Base-by-base conservation (phyloP, 2,888 invertebrate genomes). In the Endomychus coccineus region DNA sequence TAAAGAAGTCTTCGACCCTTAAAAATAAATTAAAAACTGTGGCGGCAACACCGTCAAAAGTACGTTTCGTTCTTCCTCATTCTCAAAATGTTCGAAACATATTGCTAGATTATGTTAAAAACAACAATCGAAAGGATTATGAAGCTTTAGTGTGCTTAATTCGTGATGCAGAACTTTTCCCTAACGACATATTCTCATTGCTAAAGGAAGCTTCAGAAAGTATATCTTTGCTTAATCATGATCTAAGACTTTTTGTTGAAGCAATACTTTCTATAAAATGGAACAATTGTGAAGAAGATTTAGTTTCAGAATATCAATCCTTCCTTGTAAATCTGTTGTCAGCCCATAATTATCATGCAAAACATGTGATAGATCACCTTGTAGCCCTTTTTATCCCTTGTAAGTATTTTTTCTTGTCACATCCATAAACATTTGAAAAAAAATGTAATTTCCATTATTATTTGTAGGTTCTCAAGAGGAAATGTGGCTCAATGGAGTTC, bases 291-390 rank as follows among this genome's bases (percentile, higher is more conserved):
- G 63, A 64, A 16, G 38, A 62, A 12, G 64, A 67, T 27, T 66
- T 74, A n/a, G 66, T 75, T 1, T 53, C 64, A 17, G 71, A 71
- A 17, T 84, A 77, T 56, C 73, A 76, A 53, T 70, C 73, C 27
- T 79, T 84, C 53, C 58, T 82, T 17, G 64, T 78, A 19, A 79
- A 81, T 61, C 65, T 84, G 30, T 67, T 83, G 35, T 75, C 80
- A 27, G 78, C 80, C 2, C 81, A 83, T 48, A 76, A 74, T 45
- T 72, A 74, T 55, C 78, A 82, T 58, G 70, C 77, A 3, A 72
- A 72, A 45, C 68, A 71, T 48, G 75, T 77, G 6, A 67, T 83
- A 25, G 67, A 71, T 29, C 75, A 72, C 53, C 61, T 83, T 34
- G 68, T 83, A n/a, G 52, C 60, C 17, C 64, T 71, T 27, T 82